Conservation (phyloP, 1,140 invertebrate species). For the Carposina sasakii region DNA sequence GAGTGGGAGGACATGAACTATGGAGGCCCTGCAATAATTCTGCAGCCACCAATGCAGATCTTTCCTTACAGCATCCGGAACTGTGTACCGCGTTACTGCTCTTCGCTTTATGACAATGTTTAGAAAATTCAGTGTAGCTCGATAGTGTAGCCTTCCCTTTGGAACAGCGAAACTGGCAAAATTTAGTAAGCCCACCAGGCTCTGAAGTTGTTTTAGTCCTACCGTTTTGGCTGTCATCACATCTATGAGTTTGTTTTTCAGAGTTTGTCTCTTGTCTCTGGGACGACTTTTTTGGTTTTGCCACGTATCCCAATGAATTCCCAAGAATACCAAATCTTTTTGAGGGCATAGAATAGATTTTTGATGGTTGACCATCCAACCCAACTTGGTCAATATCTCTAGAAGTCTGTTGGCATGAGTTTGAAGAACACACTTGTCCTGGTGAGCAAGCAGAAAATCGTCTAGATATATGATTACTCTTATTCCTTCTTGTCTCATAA, state of each 20-base stretch:
- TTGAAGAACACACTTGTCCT: background rate
- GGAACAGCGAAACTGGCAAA: too few relatives aligned
- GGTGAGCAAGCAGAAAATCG: background rate
- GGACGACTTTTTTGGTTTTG: background rate
- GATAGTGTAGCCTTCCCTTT: too few relatives aligned
- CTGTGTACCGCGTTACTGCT: background rate
- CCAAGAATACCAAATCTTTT: background rate
- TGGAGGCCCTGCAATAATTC: too few relatives aligned
- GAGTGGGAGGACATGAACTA: too few relatives aligned
- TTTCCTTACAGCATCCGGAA: background rate
- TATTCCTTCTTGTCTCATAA: too few relatives aligned
- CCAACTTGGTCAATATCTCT: background rate
- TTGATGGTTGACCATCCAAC: constrained; percentile 11
- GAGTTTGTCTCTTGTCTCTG: too few relatives aligned
- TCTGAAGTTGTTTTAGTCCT: too few relatives aligned
- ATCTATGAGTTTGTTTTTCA: too few relatives aligned
- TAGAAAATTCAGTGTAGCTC: too few relatives aligned
- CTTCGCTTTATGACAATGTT: too few relatives aligned
- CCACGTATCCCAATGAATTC: background rate
- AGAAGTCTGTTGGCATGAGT: background rate
- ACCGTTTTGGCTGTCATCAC: too few relatives aligned
- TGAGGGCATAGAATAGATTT: constrained; percentile 7
- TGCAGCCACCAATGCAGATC: background rate
- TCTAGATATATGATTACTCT: background rate
- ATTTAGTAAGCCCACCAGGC: too few relatives aligned